Evolutionary conservation across 2,113 vertebrate species (phyloP).

Genomic region (Pundamilia nyererei): DNA sequence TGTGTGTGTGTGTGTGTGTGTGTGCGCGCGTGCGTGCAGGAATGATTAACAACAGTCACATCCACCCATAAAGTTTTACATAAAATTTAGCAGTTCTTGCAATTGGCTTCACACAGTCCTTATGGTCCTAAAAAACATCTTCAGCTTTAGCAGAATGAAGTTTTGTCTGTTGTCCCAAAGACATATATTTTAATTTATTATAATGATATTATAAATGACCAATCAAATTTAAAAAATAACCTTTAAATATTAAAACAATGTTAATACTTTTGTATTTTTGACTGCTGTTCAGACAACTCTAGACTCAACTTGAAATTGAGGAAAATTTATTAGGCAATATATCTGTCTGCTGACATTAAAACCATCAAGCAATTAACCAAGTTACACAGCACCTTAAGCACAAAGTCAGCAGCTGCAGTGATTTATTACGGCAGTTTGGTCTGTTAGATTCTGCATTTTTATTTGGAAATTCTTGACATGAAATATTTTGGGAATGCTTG

Average conservation of each 20-base stretch:
- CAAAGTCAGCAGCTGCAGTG: not conserved
- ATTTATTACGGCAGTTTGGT: not conserved
- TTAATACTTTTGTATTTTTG: not conserved
- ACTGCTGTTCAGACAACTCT: not conserved
- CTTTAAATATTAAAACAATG: not conserved
- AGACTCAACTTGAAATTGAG: not conserved
- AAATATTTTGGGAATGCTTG: conserved; percentile 50
- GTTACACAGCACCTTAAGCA: not conserved
- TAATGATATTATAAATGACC: not conserved
- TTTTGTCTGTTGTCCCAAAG: not conserved
- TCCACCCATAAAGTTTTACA: not conserved
- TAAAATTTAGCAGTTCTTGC: not conserved
- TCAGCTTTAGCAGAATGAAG: not conserved
- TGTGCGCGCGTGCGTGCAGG: not conserved
- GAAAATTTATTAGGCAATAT: not conserved
- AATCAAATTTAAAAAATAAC: not conserved
- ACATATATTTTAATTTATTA: not conserved
- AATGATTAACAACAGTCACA: not conserved
- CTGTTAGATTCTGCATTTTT: not conserved
- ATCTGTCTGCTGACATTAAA: not conserved
- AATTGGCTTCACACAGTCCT: not conserved
- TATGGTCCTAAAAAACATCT: not conserved
- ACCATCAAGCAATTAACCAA: not conserved
- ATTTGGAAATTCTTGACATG: conserved; percentile 24
- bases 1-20: no score